Conservation (phyloP, 2,888 invertebrate species). For the Drosophila maculinotata region DNA sequence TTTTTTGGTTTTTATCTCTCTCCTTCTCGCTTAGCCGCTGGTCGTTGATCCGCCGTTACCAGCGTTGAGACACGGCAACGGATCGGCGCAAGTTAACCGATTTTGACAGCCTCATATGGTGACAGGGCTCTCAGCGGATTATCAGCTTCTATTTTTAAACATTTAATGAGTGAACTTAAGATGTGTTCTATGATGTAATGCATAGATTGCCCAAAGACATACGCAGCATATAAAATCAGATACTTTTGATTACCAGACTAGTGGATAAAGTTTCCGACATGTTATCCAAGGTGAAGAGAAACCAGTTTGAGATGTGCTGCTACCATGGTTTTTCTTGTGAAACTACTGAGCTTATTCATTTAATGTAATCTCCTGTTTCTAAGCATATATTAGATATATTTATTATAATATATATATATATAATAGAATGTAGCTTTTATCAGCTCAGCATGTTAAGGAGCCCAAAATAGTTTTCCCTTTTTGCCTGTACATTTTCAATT, state of each 20-base stretch:
- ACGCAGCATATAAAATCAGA: conserved; percentile 1
- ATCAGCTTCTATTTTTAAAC: conserved; percentile 66
- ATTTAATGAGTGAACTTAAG: conserved; percentile 22
- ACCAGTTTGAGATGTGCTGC: conserved; percentile 5
- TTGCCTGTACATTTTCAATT: conserved; percentile 45
- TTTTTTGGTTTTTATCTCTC: conserved; percentile 13
- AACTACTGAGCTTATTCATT: too few species aligned
- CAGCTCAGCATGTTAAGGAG: background rate
- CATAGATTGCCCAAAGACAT: background rate
- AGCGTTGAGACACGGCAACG: conserved; percentile 49
- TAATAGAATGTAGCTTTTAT: conserved; percentile 1
- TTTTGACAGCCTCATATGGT: conserved; percentile 62
- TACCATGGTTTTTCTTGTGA: too few species aligned
- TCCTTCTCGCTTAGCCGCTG: conserved; percentile 26
- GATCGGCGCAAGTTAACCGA: conserved; percentile 71
- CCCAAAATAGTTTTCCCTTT: conserved; percentile 17
- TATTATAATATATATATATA: too few species aligned
- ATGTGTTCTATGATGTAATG: conserved; percentile 40
- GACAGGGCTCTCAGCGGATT: conserved; percentile 45
- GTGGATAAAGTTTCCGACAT: conserved; percentile 3
- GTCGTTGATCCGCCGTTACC: conserved; percentile 70
- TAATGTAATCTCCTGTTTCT: too few species aligned
- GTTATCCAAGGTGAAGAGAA: background rate
- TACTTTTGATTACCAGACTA: conserved; percentile 1
- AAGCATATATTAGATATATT: too few species aligned